Evolutionary conservation across 2,888 invertebrate species (phyloP), one percentile per base, ranked within the genome.

Genomic region (Philopedon plagiatum): DNA sequence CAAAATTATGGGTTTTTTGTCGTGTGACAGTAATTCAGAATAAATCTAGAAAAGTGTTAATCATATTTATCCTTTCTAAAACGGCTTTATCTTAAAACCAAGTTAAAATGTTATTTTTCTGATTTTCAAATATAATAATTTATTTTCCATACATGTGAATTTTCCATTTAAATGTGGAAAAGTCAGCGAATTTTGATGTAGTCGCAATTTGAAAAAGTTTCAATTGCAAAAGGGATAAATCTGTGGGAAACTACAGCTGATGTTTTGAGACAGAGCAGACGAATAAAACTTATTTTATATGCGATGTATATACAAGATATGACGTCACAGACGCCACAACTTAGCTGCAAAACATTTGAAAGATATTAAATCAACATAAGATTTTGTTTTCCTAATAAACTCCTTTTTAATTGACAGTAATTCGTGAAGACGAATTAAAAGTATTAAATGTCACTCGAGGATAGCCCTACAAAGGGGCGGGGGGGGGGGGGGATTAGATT

Each of bases 161-260:
- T n/a, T 39, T 23, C 57, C 37, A 21, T 37, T 57, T n/a, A 39
- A 57, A 39, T 57, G 21, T 57, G 39, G 57, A 13, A 39, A 57
- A 57, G 57, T 57, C 57, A 57, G 57, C 57, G 37, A 37, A 57
- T 57, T 39, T 39, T 57, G 21, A 57, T 46, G 60, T 18, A 61
- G 29, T 41, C 29, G 29, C 21, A 62, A 34, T 62, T 62, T 62
- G n/a, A 49, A 62, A 60, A 60, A 49, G 49, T 62, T 62, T 62
- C 62, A 62, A 62, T 49, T 62, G 62, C 62, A 62, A 62, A 62
- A 62, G 49, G 19, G 13, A 46, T n/a, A 29, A 61, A 62, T 34
- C 49, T 29, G 29, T 62, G 62, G 21, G 49, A 62, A 62, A 46
- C 46, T 49, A 26, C 23, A 32, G 56, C 56, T 56, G 34, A 32